Base-by-base conservation (phyloP, 1,140 invertebrate genomes). In the Batillaria attramentaria region DNA sequence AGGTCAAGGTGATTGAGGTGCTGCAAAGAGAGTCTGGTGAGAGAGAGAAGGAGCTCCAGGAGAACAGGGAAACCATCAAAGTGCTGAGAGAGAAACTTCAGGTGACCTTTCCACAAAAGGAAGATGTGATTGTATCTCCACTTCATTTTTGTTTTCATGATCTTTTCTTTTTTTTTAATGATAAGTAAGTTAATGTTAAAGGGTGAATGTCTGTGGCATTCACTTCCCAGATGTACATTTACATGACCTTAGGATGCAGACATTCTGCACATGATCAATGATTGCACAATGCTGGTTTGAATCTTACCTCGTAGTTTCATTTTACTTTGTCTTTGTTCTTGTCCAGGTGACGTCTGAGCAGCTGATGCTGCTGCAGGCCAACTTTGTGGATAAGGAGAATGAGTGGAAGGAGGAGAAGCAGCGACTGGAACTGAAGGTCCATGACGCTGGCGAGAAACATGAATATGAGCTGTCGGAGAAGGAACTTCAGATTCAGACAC, bases 361-460 rank as follows among this genome's bases (percentile, higher is more conserved):
- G 90, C 95, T 95, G 94, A 93, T 93, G 89, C 92, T 93, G 84
- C 95, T 96, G 94, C 95, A 96, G 85, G 92, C 94, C 84, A 94
- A 95, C 89, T 96, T 96, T 91, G 90, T 94, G 18, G 90, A 92
- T 4, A 92, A 94, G 87, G 95, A 96, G 91, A 90, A 90, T 60
- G 93, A 95, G 77, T 94, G 95, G 91, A 94, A 94, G 85, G 91
- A 93, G 79, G 94, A 95, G 88, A 94, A 94, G 85, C 88, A 91
- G 50, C 92, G 92, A 80, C 87, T 95, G 85, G 92, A 91, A 50
- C 86, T 88, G 62, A 91, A 93, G 84, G 85, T 94, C 6, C 90
- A 92, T 83, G 86, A 84, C 33, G 24, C 84, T 24, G 79, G 85
- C 43, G 89, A 89, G 80, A 90, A 90, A 84, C 87, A 88, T 78